Base-by-base conservation (phyloP, 2,797 vertebrate genomes). In the Myoxocephalus aenaeus region DNA sequence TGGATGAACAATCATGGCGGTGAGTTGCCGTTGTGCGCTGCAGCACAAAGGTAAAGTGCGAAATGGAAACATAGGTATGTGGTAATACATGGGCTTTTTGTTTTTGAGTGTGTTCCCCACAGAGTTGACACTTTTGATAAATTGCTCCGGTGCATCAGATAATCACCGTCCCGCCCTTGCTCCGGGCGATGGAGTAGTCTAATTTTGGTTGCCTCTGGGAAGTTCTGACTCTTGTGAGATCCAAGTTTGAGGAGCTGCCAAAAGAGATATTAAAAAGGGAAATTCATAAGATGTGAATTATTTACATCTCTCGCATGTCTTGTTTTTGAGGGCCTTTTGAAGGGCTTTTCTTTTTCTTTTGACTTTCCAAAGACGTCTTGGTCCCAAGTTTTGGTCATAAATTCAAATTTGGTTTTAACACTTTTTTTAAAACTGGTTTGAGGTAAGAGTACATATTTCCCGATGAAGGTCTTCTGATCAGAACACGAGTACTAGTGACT, bases 41-140 rank as follows among this genome's bases (percentile, higher is more conserved):
- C 81, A 86, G 87, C 90, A 86, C 85, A 40, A 27, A 85, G 22
- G 84, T 94, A 94, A 94, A 94, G 94, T 94, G 92, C 92, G 88
- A 89, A 82, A 92, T 89, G 86, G 77, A 90, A 88, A 91, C 70
- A 82, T 88, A 84, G 74, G 54, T 88, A 75, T 73, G 66, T 48
- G n/a, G 81, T 83, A 36, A 75, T 73, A 82, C 72, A 75, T 73
- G 20, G 51, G 42, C 46, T 61, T 70, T 70, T 65, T 62, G 29
- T 4, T 5, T 34, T 59, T 22, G 1, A 29, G 18, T 17, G 44
- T 65, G 57, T 78, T 83, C 10, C 51, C 40, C 25, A 68, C 9
- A 73, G 77, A 74, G 42, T 25, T 82, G 82, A 86, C 76, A 73
- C 70, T 64, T 86, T 65, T 81, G 69, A 89, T 73, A 86, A 88